Conservation (phyloP, 1,140 invertebrate species). For the Centruroides sculpturatus region DNA sequence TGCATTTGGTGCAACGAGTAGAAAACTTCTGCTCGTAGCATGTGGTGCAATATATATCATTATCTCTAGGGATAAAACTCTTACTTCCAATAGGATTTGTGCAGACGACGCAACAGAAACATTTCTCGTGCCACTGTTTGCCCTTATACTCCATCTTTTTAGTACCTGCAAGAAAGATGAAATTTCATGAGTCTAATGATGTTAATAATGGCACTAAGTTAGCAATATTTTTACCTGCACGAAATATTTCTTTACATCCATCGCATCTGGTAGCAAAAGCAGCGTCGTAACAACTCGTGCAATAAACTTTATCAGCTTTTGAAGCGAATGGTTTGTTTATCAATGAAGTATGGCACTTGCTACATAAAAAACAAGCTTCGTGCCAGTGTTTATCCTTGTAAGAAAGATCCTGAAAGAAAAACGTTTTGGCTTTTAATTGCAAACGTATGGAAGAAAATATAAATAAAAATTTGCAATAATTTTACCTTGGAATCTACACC, state of each 20-base stretch:
- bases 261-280: conserved; percentile 97
- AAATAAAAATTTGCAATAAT: no score
- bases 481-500: conserved; percentile 98
- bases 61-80: conserved; percentile 96
- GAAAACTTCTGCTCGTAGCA: conserved; percentile 53
- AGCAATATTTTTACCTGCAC: conserved; percentile 80
- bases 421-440: neutral
- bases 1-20: conserved; percentile 93
- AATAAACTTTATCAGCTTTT: conserved; percentile 88
- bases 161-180: conserved; percentile 52
- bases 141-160: conserved; percentile 99
- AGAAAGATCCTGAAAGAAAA: conserved; percentile 71
- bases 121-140: conserved; percentile 87
- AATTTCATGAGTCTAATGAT: no score
- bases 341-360: conserved; percentile 89
- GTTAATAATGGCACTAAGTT: no score
- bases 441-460: no score
- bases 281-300: conserved; percentile 95
- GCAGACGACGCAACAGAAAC: conserved; percentile 96
- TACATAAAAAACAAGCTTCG: conserved; percentile 96
- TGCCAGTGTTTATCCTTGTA: conserved; percentile 99
- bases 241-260: conserved; percentile 94
- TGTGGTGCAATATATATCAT: conserved; percentile 89
- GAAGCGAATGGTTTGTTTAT: conserved; percentile 96
- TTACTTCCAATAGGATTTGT: conserved; percentile 96